Conservation (phyloP, 2,113 vertebrate species). For the Corythornis madagascariensis region DNA sequence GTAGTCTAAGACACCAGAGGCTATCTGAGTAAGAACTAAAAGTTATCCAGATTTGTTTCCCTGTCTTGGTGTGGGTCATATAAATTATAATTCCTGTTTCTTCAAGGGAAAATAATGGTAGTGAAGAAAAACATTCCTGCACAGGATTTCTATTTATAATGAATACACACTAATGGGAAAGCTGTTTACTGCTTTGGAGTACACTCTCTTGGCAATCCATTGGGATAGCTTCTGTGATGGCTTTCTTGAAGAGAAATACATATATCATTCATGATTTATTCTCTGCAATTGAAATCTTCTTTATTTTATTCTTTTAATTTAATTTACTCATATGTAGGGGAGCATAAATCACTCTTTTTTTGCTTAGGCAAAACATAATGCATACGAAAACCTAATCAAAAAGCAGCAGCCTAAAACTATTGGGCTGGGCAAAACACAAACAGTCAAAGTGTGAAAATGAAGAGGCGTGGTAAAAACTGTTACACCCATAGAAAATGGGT, state of each 20-base stretch:
- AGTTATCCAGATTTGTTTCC: background rate
- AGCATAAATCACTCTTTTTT: conserved; percentile 56
- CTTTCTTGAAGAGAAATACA: conserved; percentile 1
- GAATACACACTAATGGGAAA: background rate
- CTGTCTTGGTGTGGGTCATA: background rate
- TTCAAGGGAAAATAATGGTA: background rate
- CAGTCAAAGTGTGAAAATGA: conserved; percentile 37
- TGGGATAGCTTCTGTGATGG: background rate
- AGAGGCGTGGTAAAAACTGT: conserved; percentile 28
- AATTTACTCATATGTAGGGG: conserved; percentile 12
- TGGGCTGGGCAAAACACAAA: conserved; percentile 45
- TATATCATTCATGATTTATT: conserved; percentile 29
- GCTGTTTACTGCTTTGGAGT: conserved; percentile 5
- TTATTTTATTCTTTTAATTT: conserved; percentile 31
- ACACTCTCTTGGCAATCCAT: background rate
- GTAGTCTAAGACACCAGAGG: background rate
- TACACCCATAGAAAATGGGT: conserved; percentile 2
- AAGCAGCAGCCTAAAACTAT: conserved; percentile 47
- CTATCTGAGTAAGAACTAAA: background rate
- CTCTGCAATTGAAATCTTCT: conserved; percentile 45
- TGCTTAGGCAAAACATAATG: conserved; percentile 5
- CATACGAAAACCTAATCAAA: conserved; percentile 1
- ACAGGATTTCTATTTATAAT: background rate
- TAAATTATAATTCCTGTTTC: background rate
- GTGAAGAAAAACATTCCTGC: background rate